Conservation (phyloP, 2,888 invertebrate genomes). For the Deroplatys truncata region DNA sequence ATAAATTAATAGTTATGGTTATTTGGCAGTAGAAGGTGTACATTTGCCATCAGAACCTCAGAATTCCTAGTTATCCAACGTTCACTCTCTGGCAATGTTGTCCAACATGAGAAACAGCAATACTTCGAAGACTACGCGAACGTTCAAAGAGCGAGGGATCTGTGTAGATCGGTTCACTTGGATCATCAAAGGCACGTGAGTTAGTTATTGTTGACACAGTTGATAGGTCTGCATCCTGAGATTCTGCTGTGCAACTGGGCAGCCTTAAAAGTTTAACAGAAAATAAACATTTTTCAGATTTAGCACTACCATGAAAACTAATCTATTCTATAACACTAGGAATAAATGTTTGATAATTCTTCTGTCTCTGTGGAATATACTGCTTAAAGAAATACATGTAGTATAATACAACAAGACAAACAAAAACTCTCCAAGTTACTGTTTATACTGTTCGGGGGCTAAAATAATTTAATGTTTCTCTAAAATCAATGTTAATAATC, state of each 20-base stretch:
- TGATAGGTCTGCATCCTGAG: conserved; percentile 1
- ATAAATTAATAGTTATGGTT: not conserved
- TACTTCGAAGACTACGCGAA: conserved; percentile 66
- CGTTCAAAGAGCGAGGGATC: conserved; percentile 81
- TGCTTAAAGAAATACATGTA: no score
- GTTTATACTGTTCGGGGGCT: no score
- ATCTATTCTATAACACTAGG: no score
- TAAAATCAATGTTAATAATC: no score
- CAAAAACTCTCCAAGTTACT: no score
- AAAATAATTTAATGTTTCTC: no score
- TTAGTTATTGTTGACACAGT: conserved; percentile 5
- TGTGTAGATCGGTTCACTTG: conserved; percentile 90
- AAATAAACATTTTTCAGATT: not conserved
- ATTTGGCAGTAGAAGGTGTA: not conserved
- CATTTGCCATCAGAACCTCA: not conserved
- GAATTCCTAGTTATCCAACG: not conserved
- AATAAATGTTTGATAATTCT: no score
- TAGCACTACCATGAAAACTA: not conserved
- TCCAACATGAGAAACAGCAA: conserved; percentile 37
- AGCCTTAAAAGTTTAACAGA: not conserved
- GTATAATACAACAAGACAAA: no score
- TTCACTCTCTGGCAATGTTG: conserved; percentile 18
- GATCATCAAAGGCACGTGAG: conserved; percentile 66
- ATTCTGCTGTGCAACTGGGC: not conserved
- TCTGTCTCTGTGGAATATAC: no score